phyloP scores from a whole-genome alignment of 2,888 invertebrate species.

The Chloroclystis v-ata region DNA sequence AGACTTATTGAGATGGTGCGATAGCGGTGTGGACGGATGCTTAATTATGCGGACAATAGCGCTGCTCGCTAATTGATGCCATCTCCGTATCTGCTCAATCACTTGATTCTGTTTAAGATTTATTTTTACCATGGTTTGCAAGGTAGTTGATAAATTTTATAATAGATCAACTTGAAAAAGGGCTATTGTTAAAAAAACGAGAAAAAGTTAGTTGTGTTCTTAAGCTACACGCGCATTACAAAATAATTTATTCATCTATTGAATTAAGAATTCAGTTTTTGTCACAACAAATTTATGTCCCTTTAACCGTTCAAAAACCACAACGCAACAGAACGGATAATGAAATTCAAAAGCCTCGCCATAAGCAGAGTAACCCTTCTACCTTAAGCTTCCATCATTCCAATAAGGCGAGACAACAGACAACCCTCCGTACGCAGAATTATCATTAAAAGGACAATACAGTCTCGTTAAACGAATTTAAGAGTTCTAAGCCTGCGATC shows the following conservation, averaged over 20 bases:
- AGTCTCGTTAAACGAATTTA: constrained; percentile 73
- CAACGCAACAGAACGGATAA: too few species aligned
- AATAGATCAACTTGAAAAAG: too few species aligned
- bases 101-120: constrained; percentile 45
- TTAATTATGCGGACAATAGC: constrained; percentile 63
- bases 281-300: too few species aligned
- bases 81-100: constrained; percentile 63
- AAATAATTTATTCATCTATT: too few species aligned
- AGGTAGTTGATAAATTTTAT: background rate
- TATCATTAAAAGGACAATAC: constrained; percentile 31
- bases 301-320: too few species aligned
- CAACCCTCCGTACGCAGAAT: constrained; percentile 51
- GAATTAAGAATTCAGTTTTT: too few species aligned
- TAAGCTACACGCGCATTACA: too few species aligned
- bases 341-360: too few species aligned
- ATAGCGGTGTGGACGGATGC: constrained; percentile 52
- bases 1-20: constrained; percentile 66
- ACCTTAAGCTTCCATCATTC: background rate
- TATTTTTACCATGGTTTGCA: constrained; percentile 41
- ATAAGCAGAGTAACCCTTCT: too few species aligned
- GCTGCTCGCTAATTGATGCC: constrained; percentile 45
- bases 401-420: constrained; percentile 4
- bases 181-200: too few species aligned
- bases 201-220: background rate
- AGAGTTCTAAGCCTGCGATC: constrained; percentile 75